Conservation (phyloP, 2,888 invertebrate genomes). For the Drosophila leonis region DNA sequence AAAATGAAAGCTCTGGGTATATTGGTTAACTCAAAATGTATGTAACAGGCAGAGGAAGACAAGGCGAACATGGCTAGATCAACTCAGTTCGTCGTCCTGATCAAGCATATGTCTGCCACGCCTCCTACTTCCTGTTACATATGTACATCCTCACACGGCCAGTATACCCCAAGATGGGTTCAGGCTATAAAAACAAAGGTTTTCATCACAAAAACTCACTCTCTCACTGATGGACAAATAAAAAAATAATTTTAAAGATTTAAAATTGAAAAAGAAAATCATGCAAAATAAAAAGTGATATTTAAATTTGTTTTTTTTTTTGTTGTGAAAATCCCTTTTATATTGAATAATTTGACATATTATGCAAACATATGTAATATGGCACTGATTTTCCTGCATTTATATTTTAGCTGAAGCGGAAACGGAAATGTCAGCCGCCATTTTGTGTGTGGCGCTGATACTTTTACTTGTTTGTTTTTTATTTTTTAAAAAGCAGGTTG, state of each 20-base stretch:
- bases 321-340: neutral
- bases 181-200: too few species aligned
- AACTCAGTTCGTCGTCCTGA: too few species aligned
- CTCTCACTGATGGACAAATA: neutral
- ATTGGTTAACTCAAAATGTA: neutral
- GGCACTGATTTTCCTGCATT: neutral
- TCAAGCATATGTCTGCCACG: neutral
- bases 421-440: conserved; percentile 65
- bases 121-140: neutral
- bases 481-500: conserved; percentile 7
- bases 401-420: conserved; percentile 25
- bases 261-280: neutral
- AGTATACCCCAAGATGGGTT: too few species aligned
- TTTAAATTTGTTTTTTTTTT: conserved; percentile 1
- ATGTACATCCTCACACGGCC: neutral
- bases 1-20: neutral
- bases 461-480: neutral
- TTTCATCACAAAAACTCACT: neutral
- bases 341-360: conserved; percentile 10
- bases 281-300: too few species aligned
- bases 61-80: too few species aligned
- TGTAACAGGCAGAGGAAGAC: neutral
- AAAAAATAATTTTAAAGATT: neutral
- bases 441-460: conserved; percentile 37
- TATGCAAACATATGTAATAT: neutral